Base-by-base conservation (phyloP, 2,888 invertebrate genomes). In the Drosophila rubida region DNA sequence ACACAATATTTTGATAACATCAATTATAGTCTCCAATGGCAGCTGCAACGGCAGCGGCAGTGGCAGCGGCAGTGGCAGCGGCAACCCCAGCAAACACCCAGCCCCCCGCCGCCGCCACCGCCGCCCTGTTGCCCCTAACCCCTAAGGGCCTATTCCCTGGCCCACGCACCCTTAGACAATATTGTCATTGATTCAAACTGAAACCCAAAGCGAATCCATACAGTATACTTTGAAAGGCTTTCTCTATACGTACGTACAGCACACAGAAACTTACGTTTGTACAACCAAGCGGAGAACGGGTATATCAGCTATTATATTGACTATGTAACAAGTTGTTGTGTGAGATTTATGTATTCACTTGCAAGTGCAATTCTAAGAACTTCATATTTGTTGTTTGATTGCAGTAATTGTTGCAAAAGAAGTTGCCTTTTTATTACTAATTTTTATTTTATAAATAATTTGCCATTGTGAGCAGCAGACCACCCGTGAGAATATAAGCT, bases 1-100 rank as follows among this genome's bases (percentile, higher is more conserved):
- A 90, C 82, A 89, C 82, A 89, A 90, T 89, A 89, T 90, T 89
- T 87, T 89, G 89, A 89, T 89, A 90, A 88, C 87, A 90, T 90
- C 90, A 89, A 90, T 89, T 89, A 90, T 88, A 87, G 90, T 84
- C 87, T 85, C 82, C 86, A 74, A 73, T 76, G 65, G 62, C 80
- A 77, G 78, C 78, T 64, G 54, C 78, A 78, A 32, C 60, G 53
- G 14, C 53, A 60, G 62, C 44, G 66, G 53, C 59, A 66, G 37
- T 27, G 25, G 54, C 59, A 66, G 37, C 32, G 25, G 54, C 53
- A 60, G 62, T 41, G 66, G 53, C 59, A 66, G 37, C 32, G 25
- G 9, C 27, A 27, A 42, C 44, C 23, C 53, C 50, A 54, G 25
- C 19, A 13, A n/a, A 25, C 37, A 37, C 39, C 25, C 25, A 23